Percentiles rank a stretch among this genome's conserved stretches.
phyloP scores from a whole-genome alignment of 2,113 vertebrate genomes.

The western clawed frog (Xenopus tropicalis) region UCB_Xtro_10.0 CM004448.2:86673501-86674000 shows the following conservation, averaged over 20 bases:
- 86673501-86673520: conserved; percentile 30
- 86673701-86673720: conserved; percentile 2
- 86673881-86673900: background rate
- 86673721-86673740: background rate
- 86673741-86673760: background rate
- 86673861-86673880: background rate
- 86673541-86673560: conserved; percentile 32
- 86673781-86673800: conserved; percentile 3
- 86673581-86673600: conserved; percentile 10
- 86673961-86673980: background rate
- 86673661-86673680: background rate
- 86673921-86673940: background rate
- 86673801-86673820: background rate
- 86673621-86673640: conserved; percentile 15
- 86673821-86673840: background rate
- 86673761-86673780: background rate
- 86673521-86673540: conserved; percentile 32
- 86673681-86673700: background rate
- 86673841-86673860: background rate
- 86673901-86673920: background rate
- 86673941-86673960: background rate
- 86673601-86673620: conserved; percentile 7
- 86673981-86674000: no score
- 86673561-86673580: conserved; percentile 1
- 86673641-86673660: conserved; percentile 11